phyloP scores from a whole-genome alignment of 2,113 vertebrate species.

The Phalacrocorax carbo region DNA sequence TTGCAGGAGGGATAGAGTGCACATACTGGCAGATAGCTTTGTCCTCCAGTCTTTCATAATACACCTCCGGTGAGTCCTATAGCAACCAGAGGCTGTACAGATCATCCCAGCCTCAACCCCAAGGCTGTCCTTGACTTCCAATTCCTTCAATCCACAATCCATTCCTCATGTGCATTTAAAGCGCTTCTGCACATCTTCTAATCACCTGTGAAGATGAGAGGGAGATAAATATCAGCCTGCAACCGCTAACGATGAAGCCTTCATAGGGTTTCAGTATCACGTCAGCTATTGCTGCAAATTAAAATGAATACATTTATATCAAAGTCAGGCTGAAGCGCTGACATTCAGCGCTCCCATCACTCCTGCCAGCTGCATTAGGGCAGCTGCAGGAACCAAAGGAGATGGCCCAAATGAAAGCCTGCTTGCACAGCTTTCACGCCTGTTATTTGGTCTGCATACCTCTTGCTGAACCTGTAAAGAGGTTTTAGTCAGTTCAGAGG shows the following conservation, averaged over 20 bases:
- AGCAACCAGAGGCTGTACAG: neutral
- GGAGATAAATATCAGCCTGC: neutral
- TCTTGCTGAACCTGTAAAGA: neutral
- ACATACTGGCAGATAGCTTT: fast-evolving
- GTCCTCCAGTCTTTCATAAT: neutral
- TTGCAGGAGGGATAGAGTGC: neutral
- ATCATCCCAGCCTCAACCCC: neutral
- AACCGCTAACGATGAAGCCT: neutral
- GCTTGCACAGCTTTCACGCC: fast-evolving
- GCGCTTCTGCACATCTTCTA: neutral
- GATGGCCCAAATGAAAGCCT: neutral
- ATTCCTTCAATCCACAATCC: neutral
- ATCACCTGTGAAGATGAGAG: fast-evolving
- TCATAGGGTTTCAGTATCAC: neutral
- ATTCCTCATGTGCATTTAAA: fast-evolving
- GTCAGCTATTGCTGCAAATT: neutral
- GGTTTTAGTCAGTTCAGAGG: neutral
- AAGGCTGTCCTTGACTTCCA: neutral
- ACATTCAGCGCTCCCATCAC: neutral
- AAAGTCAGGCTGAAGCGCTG: neutral
- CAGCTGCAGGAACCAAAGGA: neutral
- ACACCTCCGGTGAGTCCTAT: neutral
- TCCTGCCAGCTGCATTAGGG: neutral
- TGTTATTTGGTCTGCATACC: neutral
- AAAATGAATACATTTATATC: neutral